Conservation (phyloP, 2,888 invertebrate species). For the Vanessa cardui region DNA sequence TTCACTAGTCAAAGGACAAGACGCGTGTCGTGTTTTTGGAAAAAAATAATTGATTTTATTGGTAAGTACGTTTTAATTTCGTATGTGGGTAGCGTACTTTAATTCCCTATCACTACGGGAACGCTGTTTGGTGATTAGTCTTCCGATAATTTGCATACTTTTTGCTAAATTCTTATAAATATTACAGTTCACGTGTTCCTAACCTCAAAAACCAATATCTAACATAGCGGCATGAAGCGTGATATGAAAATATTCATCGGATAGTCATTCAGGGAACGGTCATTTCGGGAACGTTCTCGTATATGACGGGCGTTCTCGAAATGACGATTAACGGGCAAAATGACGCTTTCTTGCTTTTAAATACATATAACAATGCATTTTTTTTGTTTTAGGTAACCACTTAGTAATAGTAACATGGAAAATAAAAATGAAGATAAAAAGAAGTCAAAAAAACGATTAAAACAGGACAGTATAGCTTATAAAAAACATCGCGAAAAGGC, state of each 20-base stretch:
- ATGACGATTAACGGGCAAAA: slow-evolving; percentile 25
- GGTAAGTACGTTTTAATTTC: slow-evolving; percentile 28
- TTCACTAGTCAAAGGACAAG: not conserved
- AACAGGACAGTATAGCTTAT: not conserved
- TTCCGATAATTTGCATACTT: slow-evolving; percentile 6
- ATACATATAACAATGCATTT: slow-evolving; percentile 3
- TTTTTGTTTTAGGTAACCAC: slow-evolving; percentile 7
- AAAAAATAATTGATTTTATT: slow-evolving; percentile 19
- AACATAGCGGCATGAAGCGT: slow-evolving; percentile 3
- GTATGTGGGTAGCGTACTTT: slow-evolving; percentile 25
- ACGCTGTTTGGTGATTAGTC: slow-evolving; percentile 10
- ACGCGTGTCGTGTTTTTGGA: slow-evolving; percentile 1
- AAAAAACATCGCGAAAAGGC: slow-evolving; percentile 11
- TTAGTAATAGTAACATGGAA: too few relatives aligned
- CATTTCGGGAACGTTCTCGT: slow-evolving; percentile 17
- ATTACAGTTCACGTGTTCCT: not conserved
- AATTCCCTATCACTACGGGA: slow-evolving; percentile 16
- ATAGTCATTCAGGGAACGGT: too few relatives aligned
- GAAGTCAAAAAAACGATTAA: not conserved
- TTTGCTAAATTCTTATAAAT: too few relatives aligned
- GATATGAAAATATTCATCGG: too few relatives aligned
- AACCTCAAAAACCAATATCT: slow-evolving; percentile 11
- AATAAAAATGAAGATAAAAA: not conserved
- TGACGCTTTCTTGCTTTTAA: slow-evolving; percentile 12
- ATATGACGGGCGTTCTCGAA: slow-evolving; percentile 12